Conservation (phyloP, 2,797 vertebrate species). For the Trachurus trachurus region DNA sequence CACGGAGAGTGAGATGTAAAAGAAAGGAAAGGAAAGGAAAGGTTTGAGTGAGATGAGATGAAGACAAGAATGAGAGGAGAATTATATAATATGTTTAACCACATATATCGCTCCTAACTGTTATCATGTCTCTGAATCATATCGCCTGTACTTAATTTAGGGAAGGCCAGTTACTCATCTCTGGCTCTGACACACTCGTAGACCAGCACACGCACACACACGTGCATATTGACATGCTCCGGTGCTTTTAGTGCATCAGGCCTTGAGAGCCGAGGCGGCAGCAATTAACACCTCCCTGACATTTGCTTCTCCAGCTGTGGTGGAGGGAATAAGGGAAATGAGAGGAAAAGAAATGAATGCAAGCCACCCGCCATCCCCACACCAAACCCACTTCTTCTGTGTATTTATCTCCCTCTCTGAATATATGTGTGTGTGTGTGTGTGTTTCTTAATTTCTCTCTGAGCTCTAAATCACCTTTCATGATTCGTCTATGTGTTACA, state of each 20-base stretch:
- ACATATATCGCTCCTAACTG: neutral
- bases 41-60: neutral
- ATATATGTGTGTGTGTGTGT: neutral
- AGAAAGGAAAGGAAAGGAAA: neutral
- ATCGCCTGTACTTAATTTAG: constrained; percentile 28
- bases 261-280: constrained; percentile 52
- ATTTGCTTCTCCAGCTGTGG: constrained; percentile 70
- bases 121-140: constrained; percentile 24
- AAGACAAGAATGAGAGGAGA: neutral
- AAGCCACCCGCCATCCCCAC: constrained; percentile 35
- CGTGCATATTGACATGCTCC: constrained; percentile 48
- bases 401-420: constrained; percentile 12
- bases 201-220: neutral
- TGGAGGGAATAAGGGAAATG: constrained; percentile 58
- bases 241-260: constrained; percentile 56
- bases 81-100: neutral
- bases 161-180: constrained; percentile 14
- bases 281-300: constrained; percentile 78
- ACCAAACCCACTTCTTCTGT: constrained; percentile 10
- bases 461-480: constrained; percentile 54
- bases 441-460: constrained; percentile 25
- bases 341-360: constrained; percentile 47
- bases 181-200: constrained; percentile 11
- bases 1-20: neutral
- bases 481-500: constrained; percentile 31